These are phyloP conservation scores for Grus americana DNA, from an alignment of 2,113 vertebrate species.

Conservation along the genomic window DNA sequence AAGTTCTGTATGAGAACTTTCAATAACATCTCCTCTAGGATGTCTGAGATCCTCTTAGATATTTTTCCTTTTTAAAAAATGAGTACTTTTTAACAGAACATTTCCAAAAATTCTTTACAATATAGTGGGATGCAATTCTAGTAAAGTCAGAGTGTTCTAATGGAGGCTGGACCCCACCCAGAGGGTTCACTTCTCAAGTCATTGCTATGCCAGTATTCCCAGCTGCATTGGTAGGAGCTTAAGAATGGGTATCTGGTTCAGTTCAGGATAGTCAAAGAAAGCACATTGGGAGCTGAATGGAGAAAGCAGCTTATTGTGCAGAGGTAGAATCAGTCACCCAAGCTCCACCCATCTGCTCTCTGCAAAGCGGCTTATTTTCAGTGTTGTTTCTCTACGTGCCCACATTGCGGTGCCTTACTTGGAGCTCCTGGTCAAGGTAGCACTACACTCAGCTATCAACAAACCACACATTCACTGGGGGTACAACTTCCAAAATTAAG, in stretches of 20 bases:
- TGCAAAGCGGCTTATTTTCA: not conserved
- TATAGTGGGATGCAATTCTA: not conserved
- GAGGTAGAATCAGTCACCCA: not conserved
- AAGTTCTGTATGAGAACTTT: not conserved
- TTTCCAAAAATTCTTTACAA: not conserved
- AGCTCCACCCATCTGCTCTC: not conserved
- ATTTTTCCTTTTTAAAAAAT: not conserved
- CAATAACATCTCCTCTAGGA: not conserved
- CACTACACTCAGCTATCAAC: not conserved
- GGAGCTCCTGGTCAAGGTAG: not conserved
- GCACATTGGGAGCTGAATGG: fast-evolving
- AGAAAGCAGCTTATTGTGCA: not conserved
- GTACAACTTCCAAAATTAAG: not conserved
- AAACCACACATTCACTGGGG: not conserved
- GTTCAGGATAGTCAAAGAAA: not conserved
- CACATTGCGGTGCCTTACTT: fast-evolving
- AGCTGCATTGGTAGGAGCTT: not conserved
- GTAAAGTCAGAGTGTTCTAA: not conserved
- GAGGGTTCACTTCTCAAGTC: not conserved
- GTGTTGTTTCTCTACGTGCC: not conserved
- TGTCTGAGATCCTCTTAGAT: not conserved
- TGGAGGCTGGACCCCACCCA: not conserved
- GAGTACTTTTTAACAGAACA: not conserved
- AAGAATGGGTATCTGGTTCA: not conserved
- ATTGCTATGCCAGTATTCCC: not conserved